phyloP scores from a whole-genome alignment of 2,113 vertebrate genomes.

The Elgaria multicarinata region DNA sequence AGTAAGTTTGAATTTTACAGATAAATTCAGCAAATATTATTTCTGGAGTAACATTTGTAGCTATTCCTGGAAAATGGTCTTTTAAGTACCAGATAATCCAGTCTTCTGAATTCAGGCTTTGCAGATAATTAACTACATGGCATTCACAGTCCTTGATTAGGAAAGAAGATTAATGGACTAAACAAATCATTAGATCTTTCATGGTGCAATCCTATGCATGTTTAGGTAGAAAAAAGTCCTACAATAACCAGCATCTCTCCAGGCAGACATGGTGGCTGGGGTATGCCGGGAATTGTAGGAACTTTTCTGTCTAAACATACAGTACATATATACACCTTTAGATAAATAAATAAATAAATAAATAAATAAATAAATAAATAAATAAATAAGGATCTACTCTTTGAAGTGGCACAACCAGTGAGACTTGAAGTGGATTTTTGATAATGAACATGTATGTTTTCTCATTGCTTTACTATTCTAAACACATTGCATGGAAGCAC shows the following conservation, averaged over 20 bases:
- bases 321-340: too few species aligned
- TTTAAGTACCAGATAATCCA: background rate
- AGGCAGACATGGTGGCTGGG: too few species aligned
- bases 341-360: background rate
- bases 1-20: background rate
- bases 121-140: background rate
- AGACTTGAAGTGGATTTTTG: background rate
- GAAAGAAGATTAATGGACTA: background rate
- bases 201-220: background rate
- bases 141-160: constrained; percentile 5
- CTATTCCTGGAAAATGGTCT: background rate
- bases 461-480: background rate
- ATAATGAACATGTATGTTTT: background rate
- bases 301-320: too few species aligned
- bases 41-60: background rate
- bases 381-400: background rate
- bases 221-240: too few species aligned
- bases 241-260: too few species aligned
- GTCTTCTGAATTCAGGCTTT: background rate
- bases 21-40: constrained; percentile 2
- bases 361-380: too few species aligned
- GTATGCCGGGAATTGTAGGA: too few species aligned
- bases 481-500: background rate
- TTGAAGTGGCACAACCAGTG: background rate
- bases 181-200: constrained; percentile 11